These are phyloP conservation scores for Bovichtus diacanthus DNA, from an alignment of 2,797 vertebrate species.

Conservation along the genomic window DNA sequence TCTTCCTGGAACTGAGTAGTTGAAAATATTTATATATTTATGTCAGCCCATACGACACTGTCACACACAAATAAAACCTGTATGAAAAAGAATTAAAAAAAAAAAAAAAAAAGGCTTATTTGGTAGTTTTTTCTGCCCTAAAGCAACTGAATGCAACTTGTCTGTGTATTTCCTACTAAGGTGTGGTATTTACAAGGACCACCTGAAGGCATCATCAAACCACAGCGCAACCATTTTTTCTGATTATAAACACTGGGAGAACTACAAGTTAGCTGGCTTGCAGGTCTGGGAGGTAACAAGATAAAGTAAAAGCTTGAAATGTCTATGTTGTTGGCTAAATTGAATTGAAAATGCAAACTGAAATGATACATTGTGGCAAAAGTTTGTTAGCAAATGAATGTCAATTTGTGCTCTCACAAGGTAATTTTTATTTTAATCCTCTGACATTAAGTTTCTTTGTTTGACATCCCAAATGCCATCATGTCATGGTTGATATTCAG, in stretches of 20 bases:
- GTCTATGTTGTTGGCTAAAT: not conserved
- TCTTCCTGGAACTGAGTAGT: not conserved
- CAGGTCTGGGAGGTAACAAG: not conserved
- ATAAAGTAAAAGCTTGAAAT: not conserved
- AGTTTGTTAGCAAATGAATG: not conserved
- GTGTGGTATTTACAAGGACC: not conserved
- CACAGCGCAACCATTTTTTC: not conserved
- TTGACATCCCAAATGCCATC: not conserved
- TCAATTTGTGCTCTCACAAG: too few relatives aligned
- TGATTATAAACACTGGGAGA: not conserved
- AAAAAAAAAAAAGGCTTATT: too few relatives aligned
- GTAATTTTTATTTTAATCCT: not conserved
- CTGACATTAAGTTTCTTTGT: not conserved
- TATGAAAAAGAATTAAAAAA: not conserved
- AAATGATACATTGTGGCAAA: not conserved
- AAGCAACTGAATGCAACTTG: accelerated
- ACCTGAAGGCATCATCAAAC: conserved; percentile 23
- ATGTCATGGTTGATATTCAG: not conserved
- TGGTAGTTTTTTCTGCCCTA: not conserved
- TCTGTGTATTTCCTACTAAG: not conserved
- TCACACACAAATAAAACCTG: not conserved
- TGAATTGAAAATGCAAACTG: not conserved
- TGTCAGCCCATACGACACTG: not conserved
- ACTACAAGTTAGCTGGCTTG: not conserved
- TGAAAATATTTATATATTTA: conserved; percentile 4